Evolutionary conservation across 1,140 invertebrate species (phyloP).

Genomic region (Lucilia cuprina): DNA sequence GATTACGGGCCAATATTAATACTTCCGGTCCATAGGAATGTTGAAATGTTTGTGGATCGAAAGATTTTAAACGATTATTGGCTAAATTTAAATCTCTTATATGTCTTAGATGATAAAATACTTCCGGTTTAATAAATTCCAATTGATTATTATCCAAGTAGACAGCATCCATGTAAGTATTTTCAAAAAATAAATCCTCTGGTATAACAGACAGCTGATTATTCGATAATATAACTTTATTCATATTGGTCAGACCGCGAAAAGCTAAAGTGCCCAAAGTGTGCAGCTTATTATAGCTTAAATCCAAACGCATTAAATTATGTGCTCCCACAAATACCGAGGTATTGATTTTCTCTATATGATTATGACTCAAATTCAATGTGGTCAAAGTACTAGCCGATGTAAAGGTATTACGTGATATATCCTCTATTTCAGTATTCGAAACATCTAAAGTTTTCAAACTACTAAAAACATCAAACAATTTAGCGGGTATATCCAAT

Average conservation of each 20-base stretch:
- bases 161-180: slow-evolving; percentile 51
- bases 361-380: slow-evolving; percentile 56
- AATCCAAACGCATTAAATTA: slow-evolving; percentile 51
- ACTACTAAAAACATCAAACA: slow-evolving; percentile 53
- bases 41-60: slow-evolving; percentile 56
- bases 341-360: slow-evolving; percentile 52
- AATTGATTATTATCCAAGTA: slow-evolving; percentile 51
- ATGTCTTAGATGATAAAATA: slow-evolving; percentile 51
- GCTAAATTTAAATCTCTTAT: slow-evolving; percentile 55
- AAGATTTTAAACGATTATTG: slow-evolving; percentile 46
- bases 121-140: slow-evolving; percentile 50
- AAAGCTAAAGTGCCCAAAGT: slow-evolving; percentile 53
- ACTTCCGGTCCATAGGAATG: slow-evolving; percentile 51
- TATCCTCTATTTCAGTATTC: slow-evolving; percentile 52
- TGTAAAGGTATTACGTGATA: slow-evolving; percentile 55
- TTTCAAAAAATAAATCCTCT: slow-evolving; percentile 54
- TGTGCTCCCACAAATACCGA: slow-evolving; percentile 57
- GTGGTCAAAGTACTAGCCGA: slow-evolving; percentile 51
- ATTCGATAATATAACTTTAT: slow-evolving; percentile 49
- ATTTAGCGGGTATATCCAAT: slow-evolving; percentile 55
- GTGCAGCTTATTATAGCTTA: slow-evolving; percentile 52
- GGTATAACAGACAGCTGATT: slow-evolving; percentile 50
- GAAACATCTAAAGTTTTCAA: slow-evolving; percentile 57
- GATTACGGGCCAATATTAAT: slow-evolving; percentile 49
- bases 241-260: slow-evolving; percentile 49